Evolutionary conservation across 2,888 invertebrate species (phyloP).

Genomic region (Rhaphigaster nebulosa): DNA sequence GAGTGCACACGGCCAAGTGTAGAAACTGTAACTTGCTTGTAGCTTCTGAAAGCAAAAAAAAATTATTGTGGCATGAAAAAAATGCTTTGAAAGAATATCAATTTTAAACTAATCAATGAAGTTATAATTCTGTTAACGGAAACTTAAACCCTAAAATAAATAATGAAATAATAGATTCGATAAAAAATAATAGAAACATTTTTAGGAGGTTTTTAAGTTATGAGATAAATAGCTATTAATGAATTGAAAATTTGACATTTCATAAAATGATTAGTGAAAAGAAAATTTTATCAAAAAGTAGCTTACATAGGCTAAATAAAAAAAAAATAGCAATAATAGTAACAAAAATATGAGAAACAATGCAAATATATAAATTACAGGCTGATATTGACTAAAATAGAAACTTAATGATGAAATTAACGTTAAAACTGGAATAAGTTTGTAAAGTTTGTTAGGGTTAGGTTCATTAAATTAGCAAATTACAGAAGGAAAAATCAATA

Average conservation of each 20-base stretch:
- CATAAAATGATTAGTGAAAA: too few relatives aligned
- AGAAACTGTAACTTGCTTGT: constrained; percentile 92
- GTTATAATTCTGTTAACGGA: neutral
- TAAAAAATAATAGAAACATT: neutral
- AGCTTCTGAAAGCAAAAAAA: constrained; percentile 73
- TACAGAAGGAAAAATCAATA: too few relatives aligned
- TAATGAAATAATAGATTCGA: neutral
- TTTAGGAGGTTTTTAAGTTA: neutral
- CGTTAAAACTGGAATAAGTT: neutral
- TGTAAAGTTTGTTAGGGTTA: too few relatives aligned
- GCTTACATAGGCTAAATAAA: neutral
- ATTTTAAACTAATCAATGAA: too few relatives aligned
- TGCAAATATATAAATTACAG: neutral
- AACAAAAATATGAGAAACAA: neutral
- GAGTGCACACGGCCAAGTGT: constrained; percentile 96
- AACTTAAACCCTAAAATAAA: neutral
- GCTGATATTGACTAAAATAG: neutral
- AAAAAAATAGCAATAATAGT: neutral
- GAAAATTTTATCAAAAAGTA: neutral
- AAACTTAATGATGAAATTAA: neutral
- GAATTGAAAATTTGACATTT: neutral
- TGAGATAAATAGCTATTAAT: neutral
- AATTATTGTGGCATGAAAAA: too few relatives aligned
- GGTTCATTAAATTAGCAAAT: too few relatives aligned
- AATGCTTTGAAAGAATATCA: too few relatives aligned